Evolutionary conservation across 1,140 invertebrate genomes (phyloP).

Genomic region (Spodoptera litura): DNA sequence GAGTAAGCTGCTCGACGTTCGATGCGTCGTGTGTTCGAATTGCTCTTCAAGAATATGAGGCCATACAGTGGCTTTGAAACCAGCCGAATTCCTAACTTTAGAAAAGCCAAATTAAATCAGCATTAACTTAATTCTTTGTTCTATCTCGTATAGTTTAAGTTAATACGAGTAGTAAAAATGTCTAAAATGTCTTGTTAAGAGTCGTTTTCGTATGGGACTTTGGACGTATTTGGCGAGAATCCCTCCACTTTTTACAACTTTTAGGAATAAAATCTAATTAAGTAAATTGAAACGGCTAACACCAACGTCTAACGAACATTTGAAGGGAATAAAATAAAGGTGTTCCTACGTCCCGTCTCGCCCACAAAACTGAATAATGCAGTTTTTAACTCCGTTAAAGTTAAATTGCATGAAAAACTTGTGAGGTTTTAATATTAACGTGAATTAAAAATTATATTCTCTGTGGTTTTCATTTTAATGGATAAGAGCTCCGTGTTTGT

Average conservation of each 20-base stretch:
- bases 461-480: conserved; percentile 7
- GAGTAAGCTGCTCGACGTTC: too few species aligned
- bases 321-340: conserved; percentile 15
- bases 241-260: too few species aligned
- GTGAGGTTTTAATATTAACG: conserved; percentile 28
- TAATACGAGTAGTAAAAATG: too few species aligned
- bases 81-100: too few species aligned
- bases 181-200: background rate
- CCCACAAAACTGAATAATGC: conserved; percentile 25
- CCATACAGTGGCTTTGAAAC: too few species aligned
- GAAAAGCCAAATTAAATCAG: too few species aligned
- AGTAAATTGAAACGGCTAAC: background rate
- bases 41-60: too few species aligned
- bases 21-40: too few species aligned
- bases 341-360: conserved; percentile 6
- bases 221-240: too few species aligned
- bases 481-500: conserved; percentile 10
- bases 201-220: too few species aligned
- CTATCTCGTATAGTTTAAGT: too few species aligned
- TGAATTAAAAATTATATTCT: conserved; percentile 30
- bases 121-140: too few species aligned
- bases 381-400: conserved; percentile 9
- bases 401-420: conserved; percentile 38
- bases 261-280: background rate
- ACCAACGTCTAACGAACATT: conserved; percentile 2